Conservation (phyloP, 1,140 invertebrate genomes). For the Dufourea novaeangliae region DNA sequence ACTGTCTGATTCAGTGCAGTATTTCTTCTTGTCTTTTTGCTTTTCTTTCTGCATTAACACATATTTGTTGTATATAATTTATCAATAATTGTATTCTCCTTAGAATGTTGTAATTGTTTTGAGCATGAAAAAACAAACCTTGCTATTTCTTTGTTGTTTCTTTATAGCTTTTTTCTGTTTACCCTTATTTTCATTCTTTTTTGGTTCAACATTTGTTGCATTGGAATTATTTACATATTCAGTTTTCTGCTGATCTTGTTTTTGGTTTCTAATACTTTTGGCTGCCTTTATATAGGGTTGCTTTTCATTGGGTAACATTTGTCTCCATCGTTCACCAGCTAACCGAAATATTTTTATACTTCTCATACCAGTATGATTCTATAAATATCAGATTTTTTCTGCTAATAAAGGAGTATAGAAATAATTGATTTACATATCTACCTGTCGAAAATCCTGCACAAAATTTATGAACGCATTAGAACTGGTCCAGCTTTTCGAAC, state of each 20-base stretch:
- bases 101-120: not conserved
- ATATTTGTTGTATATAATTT: not conserved
- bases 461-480: conserved; percentile 72
- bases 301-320: conserved; percentile 68
- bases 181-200: conserved; percentile 14
- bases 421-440: conserved; percentile 29
- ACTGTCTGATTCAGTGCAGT: conserved; percentile 21
- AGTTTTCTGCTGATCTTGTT: conserved; percentile 39
- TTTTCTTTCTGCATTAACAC: conserved; percentile 3
- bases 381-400: not conserved
- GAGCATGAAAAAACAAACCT: not conserved
- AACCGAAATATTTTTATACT: conserved; percentile 62
- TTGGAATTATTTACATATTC: conserved; percentile 19
- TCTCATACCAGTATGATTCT: conserved; percentile 42
- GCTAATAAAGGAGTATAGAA: too few species aligned
- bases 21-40: not conserved
- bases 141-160: conserved; percentile 35
- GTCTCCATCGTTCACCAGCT: conserved; percentile 69
- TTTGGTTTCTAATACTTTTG: conserved; percentile 51
- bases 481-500: conserved; percentile 59
- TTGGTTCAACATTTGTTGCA: not conserved
- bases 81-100: not conserved
- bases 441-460: conserved; percentile 71
- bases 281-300: conserved; percentile 70
- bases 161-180: conserved; percentile 48